These are phyloP conservation scores for Drosophila persimilis DNA, from an alignment of 1,140 invertebrate species.

Conservation along the genomic window DNA sequence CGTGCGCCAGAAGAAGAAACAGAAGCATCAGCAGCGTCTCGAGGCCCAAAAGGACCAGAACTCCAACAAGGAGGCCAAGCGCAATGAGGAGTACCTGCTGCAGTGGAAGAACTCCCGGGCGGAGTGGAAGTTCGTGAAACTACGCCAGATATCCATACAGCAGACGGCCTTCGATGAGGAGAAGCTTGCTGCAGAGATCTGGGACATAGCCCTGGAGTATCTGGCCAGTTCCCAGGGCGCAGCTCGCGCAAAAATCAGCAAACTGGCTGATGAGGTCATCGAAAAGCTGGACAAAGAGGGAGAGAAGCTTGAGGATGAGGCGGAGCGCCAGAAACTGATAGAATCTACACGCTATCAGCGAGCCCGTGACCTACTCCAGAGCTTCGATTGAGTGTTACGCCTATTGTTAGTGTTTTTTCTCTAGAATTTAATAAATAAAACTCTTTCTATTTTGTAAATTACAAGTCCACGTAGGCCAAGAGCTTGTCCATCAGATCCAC, in stretches of 20 bases:
- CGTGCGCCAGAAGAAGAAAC: constrained; percentile 76
- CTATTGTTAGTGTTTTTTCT: constrained; percentile 44
- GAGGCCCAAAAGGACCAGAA: constrained; percentile 62
- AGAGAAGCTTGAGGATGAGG: constrained; percentile 69
- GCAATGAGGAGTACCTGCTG: constrained; percentile 85
- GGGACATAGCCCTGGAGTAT: constrained; percentile 88
- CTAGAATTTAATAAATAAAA: constrained; percentile 22
- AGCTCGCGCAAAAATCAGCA: constrained; percentile 85
- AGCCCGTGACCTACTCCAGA: constrained; percentile 84
- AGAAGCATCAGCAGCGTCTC: constrained; percentile 70
- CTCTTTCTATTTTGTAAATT: constrained; percentile 8
- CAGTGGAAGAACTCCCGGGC: constrained; percentile 88
- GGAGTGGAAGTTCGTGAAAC: constrained; percentile 91
- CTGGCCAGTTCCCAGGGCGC: constrained; percentile 87
- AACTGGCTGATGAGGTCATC: constrained; percentile 87
- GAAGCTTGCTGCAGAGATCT: constrained; percentile 85
- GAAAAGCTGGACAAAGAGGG: constrained; percentile 86
- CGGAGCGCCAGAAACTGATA: constrained; percentile 65
- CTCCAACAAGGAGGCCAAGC: constrained; percentile 63
- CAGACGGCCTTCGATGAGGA: constrained; percentile 87
- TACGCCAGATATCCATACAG: constrained; percentile 89
- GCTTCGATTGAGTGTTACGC: constrained; percentile 48
- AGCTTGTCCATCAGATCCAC: constrained; percentile 84
- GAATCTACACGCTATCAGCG: constrained; percentile 84
- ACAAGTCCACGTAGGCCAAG: constrained; percentile 82